phyloP scores from a whole-genome alignment of 2,888 invertebrate species.

The Drosophila meridiana region DNA sequence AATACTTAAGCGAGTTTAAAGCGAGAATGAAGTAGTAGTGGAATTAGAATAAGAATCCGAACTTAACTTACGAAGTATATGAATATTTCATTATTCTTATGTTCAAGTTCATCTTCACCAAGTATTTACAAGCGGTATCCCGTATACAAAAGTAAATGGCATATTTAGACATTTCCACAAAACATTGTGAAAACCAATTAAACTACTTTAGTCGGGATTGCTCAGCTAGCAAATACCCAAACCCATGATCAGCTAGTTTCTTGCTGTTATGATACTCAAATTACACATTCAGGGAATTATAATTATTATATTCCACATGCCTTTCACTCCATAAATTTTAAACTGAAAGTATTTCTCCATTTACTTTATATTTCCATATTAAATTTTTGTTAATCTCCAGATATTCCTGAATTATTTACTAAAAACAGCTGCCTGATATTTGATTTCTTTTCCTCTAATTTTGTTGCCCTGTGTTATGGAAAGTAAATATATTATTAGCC shows the following conservation, averaged over 20 bases:
- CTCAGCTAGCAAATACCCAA: not conserved
- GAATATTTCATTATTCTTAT: not conserved
- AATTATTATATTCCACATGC: not conserved
- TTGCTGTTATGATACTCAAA: not conserved
- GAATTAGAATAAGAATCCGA: no score
- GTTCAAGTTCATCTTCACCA: not conserved
- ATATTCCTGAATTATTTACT: not conserved
- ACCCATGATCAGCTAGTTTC: not conserved
- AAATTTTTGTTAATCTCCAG: not conserved
- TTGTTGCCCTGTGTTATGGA: not conserved
- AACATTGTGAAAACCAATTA: not conserved
- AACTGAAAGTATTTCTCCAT: not conserved
- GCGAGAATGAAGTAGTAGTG: not conserved
- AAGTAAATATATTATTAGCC: not conserved
- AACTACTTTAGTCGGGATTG: not conserved
- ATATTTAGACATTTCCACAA: not conserved
- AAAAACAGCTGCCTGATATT: not conserved
- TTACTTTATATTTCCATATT: not conserved
- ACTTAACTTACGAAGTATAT: not conserved
- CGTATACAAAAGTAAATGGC: conserved; percentile 3
- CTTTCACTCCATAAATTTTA: not conserved
- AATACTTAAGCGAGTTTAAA: not conserved
- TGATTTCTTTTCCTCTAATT: not conserved
- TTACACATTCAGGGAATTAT: not conserved
- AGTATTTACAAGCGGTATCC: not conserved